phyloP scores from a whole-genome alignment of 2,888 invertebrate species.

The Mesopsocus fuscifrons region DNA sequence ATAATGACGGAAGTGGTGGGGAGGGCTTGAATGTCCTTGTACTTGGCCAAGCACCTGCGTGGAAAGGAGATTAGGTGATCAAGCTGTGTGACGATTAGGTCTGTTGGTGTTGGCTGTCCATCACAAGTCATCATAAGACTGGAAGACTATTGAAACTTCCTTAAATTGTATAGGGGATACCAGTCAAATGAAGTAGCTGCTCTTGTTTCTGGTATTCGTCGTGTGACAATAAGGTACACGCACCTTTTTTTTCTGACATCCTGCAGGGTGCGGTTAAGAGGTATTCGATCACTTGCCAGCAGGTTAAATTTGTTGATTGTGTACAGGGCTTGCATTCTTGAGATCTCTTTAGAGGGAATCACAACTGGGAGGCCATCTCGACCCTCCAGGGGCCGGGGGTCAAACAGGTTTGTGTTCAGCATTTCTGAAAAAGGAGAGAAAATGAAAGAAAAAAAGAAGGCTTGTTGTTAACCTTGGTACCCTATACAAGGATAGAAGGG shows the following conservation, averaged over 20 bases:
- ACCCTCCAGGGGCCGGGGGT: constrained; percentile 54
- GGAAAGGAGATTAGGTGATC: constrained; percentile 28
- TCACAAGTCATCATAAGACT: too few relatives aligned
- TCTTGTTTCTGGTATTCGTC: too few relatives aligned
- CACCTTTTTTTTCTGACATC: constrained; percentile 70
- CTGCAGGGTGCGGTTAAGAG: constrained; percentile 63
- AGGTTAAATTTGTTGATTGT: constrained; percentile 75
- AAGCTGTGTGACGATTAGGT: too few relatives aligned
- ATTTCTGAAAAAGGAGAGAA: constrained; percentile 30
- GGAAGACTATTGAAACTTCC: too few relatives aligned
- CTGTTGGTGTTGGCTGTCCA: too few relatives aligned
- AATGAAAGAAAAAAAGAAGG: too few relatives aligned
- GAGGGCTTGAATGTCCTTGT: constrained; percentile 35
- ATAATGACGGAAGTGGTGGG: constrained; percentile 85
- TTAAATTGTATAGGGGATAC: too few relatives aligned
- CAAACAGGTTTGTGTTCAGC: constrained; percentile 57
- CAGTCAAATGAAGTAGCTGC: too few relatives aligned
- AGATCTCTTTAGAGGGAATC: constrained; percentile 50
- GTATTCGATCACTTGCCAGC: constrained; percentile 71
- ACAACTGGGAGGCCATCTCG: constrained; percentile 62
- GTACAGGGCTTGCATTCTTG: constrained; percentile 59
- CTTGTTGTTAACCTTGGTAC: too few relatives aligned
- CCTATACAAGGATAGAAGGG: too few relatives aligned
- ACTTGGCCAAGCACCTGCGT: constrained; percentile 40
- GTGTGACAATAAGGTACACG: too few relatives aligned